These are phyloP conservation scores for Sebastes vulpes DNA, from an alignment of 2,797 vertebrate species.

Conservation along the genomic window DNA sequence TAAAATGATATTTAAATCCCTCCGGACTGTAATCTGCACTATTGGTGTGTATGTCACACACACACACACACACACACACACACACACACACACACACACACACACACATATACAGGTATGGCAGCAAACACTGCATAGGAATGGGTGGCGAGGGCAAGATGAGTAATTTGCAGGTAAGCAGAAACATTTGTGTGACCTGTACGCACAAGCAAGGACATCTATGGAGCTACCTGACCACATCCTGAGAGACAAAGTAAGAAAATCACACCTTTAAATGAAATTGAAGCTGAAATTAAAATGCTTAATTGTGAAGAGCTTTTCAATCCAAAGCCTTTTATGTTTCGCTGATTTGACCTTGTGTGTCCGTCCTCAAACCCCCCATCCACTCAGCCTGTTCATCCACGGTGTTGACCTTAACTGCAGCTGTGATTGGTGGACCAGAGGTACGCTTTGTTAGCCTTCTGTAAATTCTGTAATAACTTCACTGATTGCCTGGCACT, in stretches of 20 bases:
- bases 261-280: background rate
- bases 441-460: constrained; percentile 69
- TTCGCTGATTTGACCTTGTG: constrained; percentile 52
- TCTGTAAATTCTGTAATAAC: constrained; percentile 65
- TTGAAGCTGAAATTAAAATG: constrained; percentile 9
- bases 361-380: constrained; percentile 11
- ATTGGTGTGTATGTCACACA: constrained; percentile 39
- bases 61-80: constrained; percentile 15
- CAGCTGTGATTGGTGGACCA: constrained; percentile 57
- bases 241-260: background rate
- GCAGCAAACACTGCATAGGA: constrained; percentile 11
- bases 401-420: constrained; percentile 67
- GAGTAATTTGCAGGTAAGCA: constrained; percentile 44
- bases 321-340: constrained; percentile 3
- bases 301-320: background rate
- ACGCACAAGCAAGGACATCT: constrained; percentile 17
- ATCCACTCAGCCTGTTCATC: constrained; percentile 49
- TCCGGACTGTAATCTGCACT: constrained; percentile 69
- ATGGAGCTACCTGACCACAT: background rate
- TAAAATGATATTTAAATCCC: constrained; percentile 83
- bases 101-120: background rate
- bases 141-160: constrained; percentile 7
- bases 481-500: constrained; percentile 53
- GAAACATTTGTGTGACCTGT: constrained; percentile 39
- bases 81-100: constrained; percentile 27